Conservation (phyloP, 2,797 vertebrate genomes). For the Enteromius fasciolatus region DNA sequence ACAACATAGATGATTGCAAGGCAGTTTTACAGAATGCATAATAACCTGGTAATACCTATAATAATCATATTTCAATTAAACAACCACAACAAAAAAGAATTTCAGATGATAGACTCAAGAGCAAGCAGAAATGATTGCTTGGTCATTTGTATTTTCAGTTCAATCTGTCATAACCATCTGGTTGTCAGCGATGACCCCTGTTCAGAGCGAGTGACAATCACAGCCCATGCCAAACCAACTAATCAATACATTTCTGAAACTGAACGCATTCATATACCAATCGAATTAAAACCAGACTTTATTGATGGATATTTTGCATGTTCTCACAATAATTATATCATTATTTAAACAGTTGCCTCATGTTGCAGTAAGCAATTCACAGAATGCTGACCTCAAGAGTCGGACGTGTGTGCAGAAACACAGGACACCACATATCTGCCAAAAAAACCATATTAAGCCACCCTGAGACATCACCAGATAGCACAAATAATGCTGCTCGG, state of each 20-base stretch:
- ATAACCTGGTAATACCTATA: not conserved
- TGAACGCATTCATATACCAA: not conserved
- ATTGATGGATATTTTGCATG: not conserved
- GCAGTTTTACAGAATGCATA: not conserved
- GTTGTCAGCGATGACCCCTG: not conserved
- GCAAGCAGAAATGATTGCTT: not conserved
- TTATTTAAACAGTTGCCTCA: not conserved
- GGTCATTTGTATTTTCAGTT: not conserved
- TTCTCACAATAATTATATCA: not conserved
- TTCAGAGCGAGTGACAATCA: not conserved
- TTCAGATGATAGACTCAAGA: not conserved
- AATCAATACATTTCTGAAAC: conserved; percentile 12
- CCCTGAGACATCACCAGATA: conserved; percentile 5
- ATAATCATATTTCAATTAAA: not conserved
- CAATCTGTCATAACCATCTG: not conserved
- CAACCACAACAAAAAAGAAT: not conserved
- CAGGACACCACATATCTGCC: not conserved
- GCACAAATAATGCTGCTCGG: conserved; percentile 22
- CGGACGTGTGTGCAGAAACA: not conserved
- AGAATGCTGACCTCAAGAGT: not conserved
- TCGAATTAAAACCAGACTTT: not conserved
- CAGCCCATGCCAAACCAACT: not conserved
- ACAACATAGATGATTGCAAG: not conserved
- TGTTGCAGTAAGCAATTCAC: not conserved
- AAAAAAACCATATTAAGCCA: not conserved